Percentiles rank a stretch among this genome's conserved stretches.
These are phyloP conservation scores for Philereme vetulata DNA, from an alignment of 2,888 invertebrate genomes.

Conservation along the genomic window DNA sequence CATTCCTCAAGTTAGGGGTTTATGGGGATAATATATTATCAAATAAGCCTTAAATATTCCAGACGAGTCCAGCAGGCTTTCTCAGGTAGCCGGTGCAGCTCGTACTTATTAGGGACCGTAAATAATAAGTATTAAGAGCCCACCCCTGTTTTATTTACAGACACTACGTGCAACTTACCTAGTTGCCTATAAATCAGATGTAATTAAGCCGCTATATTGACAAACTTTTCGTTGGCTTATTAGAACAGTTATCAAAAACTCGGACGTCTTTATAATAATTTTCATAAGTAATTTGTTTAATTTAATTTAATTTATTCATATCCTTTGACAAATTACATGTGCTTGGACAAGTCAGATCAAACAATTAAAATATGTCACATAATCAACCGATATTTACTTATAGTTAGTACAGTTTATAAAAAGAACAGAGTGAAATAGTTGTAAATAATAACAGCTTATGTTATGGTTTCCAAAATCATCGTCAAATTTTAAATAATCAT, in stretches of 20 bases:
- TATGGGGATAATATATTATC: slow-evolving; percentile 39
- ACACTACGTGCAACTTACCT: slow-evolving; percentile 62
- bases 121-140: slow-evolving; percentile 77
- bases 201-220: slow-evolving; percentile 2
- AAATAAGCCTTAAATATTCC: slow-evolving; percentile 71
- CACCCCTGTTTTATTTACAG: slow-evolving; percentile 71
- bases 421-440: too few relatives aligned
- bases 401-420: too few relatives aligned
- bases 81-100: slow-evolving; percentile 46
- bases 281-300: too few relatives aligned
- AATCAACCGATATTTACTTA: too few relatives aligned
- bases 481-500: too few relatives aligned
- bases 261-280: too few relatives aligned
- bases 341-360: too few relatives aligned
- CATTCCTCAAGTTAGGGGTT: slow-evolving; percentile 33
- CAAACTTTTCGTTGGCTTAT: background rate
- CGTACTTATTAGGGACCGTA: slow-evolving; percentile 75
- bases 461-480: too few relatives aligned
- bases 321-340: too few relatives aligned
- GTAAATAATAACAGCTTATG: too few relatives aligned
- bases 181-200: slow-evolving; percentile 23
- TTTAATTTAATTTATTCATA: too few relatives aligned
- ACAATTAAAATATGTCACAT: too few relatives aligned
- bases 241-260: background rate
- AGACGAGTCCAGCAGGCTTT: slow-evolving; percentile 58